Evolutionary conservation across 2,113 vertebrate genomes (phyloP).

Genomic region (Cairina moschata): DNA sequence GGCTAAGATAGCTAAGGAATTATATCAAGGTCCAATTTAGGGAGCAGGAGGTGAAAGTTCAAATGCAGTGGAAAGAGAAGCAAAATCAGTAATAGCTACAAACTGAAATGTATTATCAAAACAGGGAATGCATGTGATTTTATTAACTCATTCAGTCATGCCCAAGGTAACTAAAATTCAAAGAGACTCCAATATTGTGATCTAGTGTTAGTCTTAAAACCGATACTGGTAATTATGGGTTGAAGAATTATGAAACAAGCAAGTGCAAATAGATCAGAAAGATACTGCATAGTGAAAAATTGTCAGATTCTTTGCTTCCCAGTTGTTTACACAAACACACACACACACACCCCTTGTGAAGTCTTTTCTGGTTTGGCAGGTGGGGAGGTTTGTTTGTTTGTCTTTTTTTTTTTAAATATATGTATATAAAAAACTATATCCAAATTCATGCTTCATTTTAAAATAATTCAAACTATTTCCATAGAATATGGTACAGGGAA

Average conservation of each 20-base stretch:
- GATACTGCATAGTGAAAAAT: not conserved
- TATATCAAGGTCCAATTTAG: not conserved
- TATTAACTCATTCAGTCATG: not conserved
- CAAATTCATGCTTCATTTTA: not conserved
- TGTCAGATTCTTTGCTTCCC: not conserved
- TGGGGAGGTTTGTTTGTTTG: not conserved
- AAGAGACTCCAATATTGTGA: not conserved
- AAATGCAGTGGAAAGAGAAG: not conserved
- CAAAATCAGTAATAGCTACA: rapidly evolving
- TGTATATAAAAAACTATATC: not conserved
- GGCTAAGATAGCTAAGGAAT: not conserved
- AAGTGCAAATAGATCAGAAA: not conserved
- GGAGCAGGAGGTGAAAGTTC: not conserved
- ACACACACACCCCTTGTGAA: not conserved
- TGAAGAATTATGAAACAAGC: not conserved
- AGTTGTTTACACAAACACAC: not conserved
- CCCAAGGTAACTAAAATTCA: not conserved
- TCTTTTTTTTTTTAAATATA: too few relatives aligned
- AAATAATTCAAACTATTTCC: not conserved
- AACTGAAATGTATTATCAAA: rapidly evolving
- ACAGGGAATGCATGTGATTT: not conserved
- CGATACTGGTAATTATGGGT: not conserved
- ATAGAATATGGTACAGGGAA: not conserved
- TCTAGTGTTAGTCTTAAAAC: not conserved
- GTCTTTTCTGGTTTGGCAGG: not conserved